Percentiles rank a stretch among this genome's conserved stretches.
Conservation (phyloP, 2,113 vertebrate genomes). For the Mugil cephalus region DNA sequence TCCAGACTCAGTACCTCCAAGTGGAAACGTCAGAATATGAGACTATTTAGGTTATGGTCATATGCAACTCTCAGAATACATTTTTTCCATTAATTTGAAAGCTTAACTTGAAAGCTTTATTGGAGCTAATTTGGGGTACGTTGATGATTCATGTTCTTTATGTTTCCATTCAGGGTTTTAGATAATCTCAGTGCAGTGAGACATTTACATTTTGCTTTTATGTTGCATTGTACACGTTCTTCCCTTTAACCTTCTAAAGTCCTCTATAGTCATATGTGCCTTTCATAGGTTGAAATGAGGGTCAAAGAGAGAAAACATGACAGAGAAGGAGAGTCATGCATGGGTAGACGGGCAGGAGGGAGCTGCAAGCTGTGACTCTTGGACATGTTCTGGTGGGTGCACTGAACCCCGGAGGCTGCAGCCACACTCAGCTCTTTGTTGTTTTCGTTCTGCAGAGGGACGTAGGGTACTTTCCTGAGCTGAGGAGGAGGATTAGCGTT, state of each 20-base stretch:
- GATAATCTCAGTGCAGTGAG: background rate
- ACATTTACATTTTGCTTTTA: slow-evolving; percentile 28
- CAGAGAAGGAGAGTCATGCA: slow-evolving; percentile 69
- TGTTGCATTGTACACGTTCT: slow-evolving; percentile 49
- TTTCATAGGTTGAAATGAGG: slow-evolving; percentile 61
- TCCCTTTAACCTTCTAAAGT: slow-evolving; percentile 64
- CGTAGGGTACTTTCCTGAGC: slow-evolving; percentile 84
- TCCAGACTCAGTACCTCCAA: background rate
- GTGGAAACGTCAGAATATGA: background rate
- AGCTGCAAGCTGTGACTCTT: slow-evolving; percentile 84
- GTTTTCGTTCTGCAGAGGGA: slow-evolving; percentile 82
- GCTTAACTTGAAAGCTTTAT: no score
- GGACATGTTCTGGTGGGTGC: slow-evolving; percentile 83
- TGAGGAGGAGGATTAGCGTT: slow-evolving; percentile 82
- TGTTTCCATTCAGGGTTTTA: no score
- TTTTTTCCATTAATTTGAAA: background rate
- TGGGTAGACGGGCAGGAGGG: slow-evolving; percentile 74
- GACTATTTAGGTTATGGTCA: background rate
- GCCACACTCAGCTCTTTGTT: slow-evolving; percentile 88
- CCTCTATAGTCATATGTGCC: slow-evolving; percentile 44
- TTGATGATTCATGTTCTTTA: no score
- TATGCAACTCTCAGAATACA: background rate
- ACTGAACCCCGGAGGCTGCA: slow-evolving; percentile 82
- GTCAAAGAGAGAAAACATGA: slow-evolving; percentile 45
- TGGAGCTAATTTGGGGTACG: no score